Evolutionary conservation across 2,113 vertebrate genomes (phyloP).

Genomic region (Neoarius graeffei): DNA sequence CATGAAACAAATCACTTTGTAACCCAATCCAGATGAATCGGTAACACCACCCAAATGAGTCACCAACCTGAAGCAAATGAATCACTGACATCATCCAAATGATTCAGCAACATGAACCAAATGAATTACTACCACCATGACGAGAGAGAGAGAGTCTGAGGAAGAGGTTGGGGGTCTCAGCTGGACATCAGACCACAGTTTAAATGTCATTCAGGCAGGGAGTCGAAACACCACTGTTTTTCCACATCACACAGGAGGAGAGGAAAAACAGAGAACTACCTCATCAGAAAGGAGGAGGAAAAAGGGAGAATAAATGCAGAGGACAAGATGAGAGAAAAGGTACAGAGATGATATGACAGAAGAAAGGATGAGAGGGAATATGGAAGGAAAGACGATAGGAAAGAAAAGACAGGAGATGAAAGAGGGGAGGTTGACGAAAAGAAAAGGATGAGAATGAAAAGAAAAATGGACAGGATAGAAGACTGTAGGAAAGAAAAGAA

Average conservation of each 20-base stretch:
- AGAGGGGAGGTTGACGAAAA: neutral
- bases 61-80: neutral
- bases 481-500: neutral
- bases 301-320: neutral
- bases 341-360: neutral
- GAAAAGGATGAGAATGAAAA: neutral
- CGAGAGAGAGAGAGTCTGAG: conserved; percentile 33
- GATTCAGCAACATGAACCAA: too few relatives aligned
- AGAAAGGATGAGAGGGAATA: neutral
- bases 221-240: conserved; percentile 65
- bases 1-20: neutral
- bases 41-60: neutral
- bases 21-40: neutral
- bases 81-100: neutral
- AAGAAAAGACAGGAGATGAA: neutral
- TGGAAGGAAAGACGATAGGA: neutral
- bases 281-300: neutral
- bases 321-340: neutral
- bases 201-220: conserved; percentile 76
- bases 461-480: too few relatives aligned
- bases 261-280: neutral
- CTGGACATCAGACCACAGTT: conserved; percentile 71
- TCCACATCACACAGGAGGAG: conserved; percentile 66
- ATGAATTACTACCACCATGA: neutral
- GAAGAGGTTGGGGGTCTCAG: conserved; percentile 61